Conservation (phyloP, 2,888 invertebrate genomes). For the Ariolimax columbianus region DNA sequence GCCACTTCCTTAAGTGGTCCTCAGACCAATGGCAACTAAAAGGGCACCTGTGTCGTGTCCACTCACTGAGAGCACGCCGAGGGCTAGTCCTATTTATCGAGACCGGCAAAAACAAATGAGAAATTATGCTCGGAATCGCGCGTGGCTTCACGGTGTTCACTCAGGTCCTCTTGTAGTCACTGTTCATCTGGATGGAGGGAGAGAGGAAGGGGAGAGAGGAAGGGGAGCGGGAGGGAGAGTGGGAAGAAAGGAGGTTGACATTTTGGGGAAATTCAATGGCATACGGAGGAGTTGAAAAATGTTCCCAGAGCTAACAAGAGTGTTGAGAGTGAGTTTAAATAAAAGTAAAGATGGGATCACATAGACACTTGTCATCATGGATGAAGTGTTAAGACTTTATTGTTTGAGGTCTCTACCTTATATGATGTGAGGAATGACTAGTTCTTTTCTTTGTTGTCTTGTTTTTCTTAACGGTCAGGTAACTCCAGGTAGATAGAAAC, state of each 20-base stretch:
- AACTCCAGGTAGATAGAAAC: too few species aligned
- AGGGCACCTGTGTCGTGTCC: slow-evolving; percentile 14
- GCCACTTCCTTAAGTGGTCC: slow-evolving; percentile 1
- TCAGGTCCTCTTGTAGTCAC: slow-evolving; percentile 11
- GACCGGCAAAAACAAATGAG: slow-evolving; percentile 40
- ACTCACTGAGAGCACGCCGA: slow-evolving; percentile 18
- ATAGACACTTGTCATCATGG: too few species aligned
- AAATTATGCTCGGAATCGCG: slow-evolving; percentile 34
- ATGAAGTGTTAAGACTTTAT: too few species aligned
- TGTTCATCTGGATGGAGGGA: too few species aligned
- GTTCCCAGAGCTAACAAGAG: background rate
- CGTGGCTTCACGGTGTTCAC: background rate
- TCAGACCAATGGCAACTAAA: background rate
- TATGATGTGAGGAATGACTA: too few species aligned
- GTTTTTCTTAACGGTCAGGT: too few species aligned
- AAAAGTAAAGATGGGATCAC: too few species aligned
- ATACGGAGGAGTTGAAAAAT: background rate
- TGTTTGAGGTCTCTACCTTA: too few species aligned
- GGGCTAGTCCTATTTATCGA: slow-evolving; percentile 25
- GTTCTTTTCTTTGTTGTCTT: too few species aligned
- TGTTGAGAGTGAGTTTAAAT: background rate
- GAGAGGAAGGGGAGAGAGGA: background rate
- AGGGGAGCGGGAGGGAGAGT: background rate
- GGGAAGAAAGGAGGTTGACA: background rate
- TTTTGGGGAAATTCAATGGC: background rate